These are phyloP conservation scores for Leptobrachium ailaonicum DNA, from an alignment of 2,113 vertebrate species.

Conservation along the genomic window DNA sequence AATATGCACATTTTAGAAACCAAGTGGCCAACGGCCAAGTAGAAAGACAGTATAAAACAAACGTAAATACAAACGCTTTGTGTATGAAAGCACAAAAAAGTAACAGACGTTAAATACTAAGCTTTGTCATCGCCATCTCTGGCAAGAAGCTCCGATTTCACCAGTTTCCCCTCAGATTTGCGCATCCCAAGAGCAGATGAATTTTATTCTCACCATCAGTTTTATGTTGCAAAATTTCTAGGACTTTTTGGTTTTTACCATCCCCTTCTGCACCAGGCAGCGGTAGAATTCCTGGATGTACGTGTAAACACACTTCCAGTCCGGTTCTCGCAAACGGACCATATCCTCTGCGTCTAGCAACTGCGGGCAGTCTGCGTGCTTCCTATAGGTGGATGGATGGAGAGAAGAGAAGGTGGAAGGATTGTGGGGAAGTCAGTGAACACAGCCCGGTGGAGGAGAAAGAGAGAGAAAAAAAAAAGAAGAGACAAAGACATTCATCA, in stretches of 20 bases:
- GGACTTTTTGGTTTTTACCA: conserved; percentile 99
- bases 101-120: too few species aligned
- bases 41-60: too few species aligned
- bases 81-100: too few species aligned
- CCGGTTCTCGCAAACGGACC: conserved; percentile 98
- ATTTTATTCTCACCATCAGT: conserved; percentile 71
- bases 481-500: conserved; percentile 56
- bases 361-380: conserved; percentile 94
- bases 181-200: conserved; percentile 49
- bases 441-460: conserved; percentile 66
- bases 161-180: background rate
- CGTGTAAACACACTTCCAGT: conserved; percentile 99
- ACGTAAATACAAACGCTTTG: too few species aligned
- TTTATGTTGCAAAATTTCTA: conserved; percentile 71
- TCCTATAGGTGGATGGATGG: conserved; percentile 77
- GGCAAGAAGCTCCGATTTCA: background rate
- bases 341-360: conserved; percentile 99
- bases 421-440: conserved; percentile 73
- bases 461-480: conserved; percentile 60
- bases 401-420: conserved; percentile 38
- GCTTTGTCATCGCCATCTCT: background rate
- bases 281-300: conserved; percentile 99
- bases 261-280: conserved; percentile 97
- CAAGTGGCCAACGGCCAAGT: too few species aligned
- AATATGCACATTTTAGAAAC: too few species aligned